Conservation (phyloP, 2,113 vertebrate species). For the Bettongia penicillata region DNA sequence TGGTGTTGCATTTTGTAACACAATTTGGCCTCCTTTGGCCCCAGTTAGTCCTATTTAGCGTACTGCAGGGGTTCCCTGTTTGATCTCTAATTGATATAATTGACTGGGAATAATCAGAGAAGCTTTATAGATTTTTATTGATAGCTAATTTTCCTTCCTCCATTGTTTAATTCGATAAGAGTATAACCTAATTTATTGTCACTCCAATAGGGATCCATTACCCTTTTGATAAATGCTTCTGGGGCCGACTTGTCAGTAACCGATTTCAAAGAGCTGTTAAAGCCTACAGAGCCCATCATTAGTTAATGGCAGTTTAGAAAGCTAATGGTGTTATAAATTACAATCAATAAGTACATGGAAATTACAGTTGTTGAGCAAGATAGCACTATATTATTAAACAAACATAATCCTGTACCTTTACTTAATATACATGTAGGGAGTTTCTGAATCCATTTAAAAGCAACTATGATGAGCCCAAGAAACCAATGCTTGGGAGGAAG, state of each 20-base stretch:
- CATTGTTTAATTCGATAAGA: constrained; percentile 88
- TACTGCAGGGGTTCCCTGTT: constrained; percentile 89
- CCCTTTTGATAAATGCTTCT: constrained; percentile 89
- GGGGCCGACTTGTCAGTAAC: constrained; percentile 88
- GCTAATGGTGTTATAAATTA: constrained; percentile 91
- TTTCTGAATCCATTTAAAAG: constrained; percentile 75
- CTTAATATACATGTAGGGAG: constrained; percentile 70
- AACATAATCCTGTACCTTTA: constrained; percentile 81
- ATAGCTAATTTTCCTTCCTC: constrained; percentile 90
- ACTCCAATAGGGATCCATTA: constrained; percentile 89
- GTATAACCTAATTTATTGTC: constrained; percentile 90
- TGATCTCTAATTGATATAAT: constrained; percentile 93
- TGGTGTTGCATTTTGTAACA: constrained; percentile 89
- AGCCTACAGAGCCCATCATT: constrained; percentile 87
- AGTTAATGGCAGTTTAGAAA: constrained; percentile 89
- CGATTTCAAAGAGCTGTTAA: constrained; percentile 88
- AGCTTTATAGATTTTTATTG: constrained; percentile 89
- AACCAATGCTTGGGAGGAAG: constrained; percentile 65
- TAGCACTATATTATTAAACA: constrained; percentile 84
- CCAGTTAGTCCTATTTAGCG: constrained; percentile 87
- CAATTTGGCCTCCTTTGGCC: constrained; percentile 88
- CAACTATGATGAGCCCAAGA: constrained; percentile 76
- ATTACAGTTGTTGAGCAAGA: constrained; percentile 87
- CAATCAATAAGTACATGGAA: constrained; percentile 89
- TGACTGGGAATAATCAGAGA: constrained; percentile 89